phyloP scores from a whole-genome alignment of 2,888 invertebrate species.

The Pseudanteris insignis region DNA sequence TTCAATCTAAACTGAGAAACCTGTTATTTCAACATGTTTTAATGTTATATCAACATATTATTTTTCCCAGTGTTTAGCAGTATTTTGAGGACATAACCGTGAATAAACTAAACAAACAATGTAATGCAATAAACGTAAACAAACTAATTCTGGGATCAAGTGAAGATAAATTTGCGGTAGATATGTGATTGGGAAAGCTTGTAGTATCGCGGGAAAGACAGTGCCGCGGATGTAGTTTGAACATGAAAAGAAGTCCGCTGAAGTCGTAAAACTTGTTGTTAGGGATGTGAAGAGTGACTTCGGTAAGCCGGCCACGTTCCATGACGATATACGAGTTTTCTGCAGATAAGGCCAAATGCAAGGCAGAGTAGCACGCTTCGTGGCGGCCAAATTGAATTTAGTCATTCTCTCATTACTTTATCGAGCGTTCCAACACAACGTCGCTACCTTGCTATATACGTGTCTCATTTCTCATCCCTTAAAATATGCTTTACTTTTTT shows the following conservation, averaged over 20 bases:
- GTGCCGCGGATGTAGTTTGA: slow-evolving; percentile 13
- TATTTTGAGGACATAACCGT: too few species aligned
- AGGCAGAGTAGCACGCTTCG: slow-evolving; percentile 24
- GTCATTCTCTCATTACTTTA: slow-evolving; percentile 37
- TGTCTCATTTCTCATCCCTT: slow-evolving; percentile 13
- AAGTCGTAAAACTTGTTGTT: slow-evolving; percentile 30
- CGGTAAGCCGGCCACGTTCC: slow-evolving; percentile 27
- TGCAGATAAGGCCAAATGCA: slow-evolving; percentile 25
- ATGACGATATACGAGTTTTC: slow-evolving; percentile 24
- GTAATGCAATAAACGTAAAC: too few species aligned
- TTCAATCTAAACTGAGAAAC: too few species aligned
- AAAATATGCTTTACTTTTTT: slow-evolving; percentile 11
- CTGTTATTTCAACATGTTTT: too few species aligned
- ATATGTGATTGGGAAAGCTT: slow-evolving; percentile 4
- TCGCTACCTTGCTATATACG: slow-evolving; percentile 18
- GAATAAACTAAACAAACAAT: too few species aligned
- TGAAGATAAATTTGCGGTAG: not conserved
- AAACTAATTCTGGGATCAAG: not conserved
- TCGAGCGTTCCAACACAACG: slow-evolving; percentile 16
- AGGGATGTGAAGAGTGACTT: slow-evolving; percentile 13
- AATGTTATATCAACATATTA: too few species aligned
- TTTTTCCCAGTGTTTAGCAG: too few species aligned
- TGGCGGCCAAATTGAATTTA: slow-evolving; percentile 35
- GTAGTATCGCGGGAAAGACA: slow-evolving; percentile 1
- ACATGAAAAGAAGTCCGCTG: slow-evolving; percentile 11